Evolutionary conservation across 1,140 invertebrate genomes (phyloP).

Genomic region (Drosophila triauraria): DNA sequence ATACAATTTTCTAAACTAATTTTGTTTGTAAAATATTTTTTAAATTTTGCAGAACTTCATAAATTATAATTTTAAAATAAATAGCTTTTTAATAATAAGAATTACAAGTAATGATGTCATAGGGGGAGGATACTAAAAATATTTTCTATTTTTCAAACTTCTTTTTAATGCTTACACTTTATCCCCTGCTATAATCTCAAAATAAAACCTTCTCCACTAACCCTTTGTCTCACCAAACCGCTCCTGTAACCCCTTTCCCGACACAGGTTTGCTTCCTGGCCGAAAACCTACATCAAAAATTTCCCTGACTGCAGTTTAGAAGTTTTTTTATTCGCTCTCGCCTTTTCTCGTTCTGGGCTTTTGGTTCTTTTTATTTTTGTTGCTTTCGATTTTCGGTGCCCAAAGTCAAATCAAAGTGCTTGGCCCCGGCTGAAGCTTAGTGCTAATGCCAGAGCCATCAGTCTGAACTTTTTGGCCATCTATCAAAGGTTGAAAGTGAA

Average conservation of each 20-base stretch:
- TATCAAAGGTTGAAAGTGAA: slow-evolving; percentile 51
- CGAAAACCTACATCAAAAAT: slow-evolving; percentile 69
- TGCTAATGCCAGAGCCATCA: slow-evolving; percentile 58
- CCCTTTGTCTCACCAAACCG: slow-evolving; percentile 26
- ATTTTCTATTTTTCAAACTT: fast-evolving
- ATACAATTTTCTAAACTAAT: not conserved
- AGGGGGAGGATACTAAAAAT: not conserved
- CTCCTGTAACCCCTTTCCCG: slow-evolving; percentile 40
- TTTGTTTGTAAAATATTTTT: too few relatives aligned
- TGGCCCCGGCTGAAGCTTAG: slow-evolving; percentile 45
- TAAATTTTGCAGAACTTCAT: not conserved
- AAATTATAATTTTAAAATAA: not conserved
- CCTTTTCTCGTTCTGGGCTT: slow-evolving; percentile 20
- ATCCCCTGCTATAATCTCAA: not conserved
- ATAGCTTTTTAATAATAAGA: too few relatives aligned
- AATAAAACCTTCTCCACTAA: not conserved
- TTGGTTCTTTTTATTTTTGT: not conserved
- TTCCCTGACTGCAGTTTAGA: slow-evolving; percentile 63
- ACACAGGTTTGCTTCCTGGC: slow-evolving; percentile 29
- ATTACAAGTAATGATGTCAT: not conserved
- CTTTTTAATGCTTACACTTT: not conserved
- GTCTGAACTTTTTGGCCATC: slow-evolving; percentile 66
- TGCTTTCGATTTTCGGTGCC: slow-evolving; percentile 28
- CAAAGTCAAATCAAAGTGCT: slow-evolving; percentile 81
- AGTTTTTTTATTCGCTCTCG: slow-evolving; percentile 63